Base-by-base conservation (phyloP, 2,113 vertebrate genomes). In the Colius striatus region DNA sequence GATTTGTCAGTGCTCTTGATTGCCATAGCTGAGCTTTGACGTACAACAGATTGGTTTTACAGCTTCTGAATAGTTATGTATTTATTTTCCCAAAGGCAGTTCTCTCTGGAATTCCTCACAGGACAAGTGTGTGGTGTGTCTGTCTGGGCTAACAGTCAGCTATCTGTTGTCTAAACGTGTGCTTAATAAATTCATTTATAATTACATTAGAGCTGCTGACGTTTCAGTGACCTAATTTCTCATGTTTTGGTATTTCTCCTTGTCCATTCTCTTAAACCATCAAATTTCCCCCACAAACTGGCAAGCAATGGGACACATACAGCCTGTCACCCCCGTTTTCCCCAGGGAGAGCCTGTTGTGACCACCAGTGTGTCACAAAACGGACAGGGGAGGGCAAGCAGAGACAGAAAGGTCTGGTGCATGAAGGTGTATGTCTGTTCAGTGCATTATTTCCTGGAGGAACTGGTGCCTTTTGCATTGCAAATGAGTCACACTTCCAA, bases 361-460 rank as follows among this genome's bases (percentile, higher is more conserved):
- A 21, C 41, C 19, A 55, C 18, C 0, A 1, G 5, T 60, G 18
- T 78, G 66, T 79, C 53, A 68, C 20, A 16, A 73, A 86, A 57
- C 5, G 38, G 15, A 15, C 57, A 71, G 18, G 23, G n/a, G 15
- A 81, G 47, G 34, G 26, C 68, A 74, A 66, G 48, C 25, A 82
- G 51, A 66, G 41, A 50, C 1, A 0, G 32, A 54, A 63, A 62
- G 15, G 17, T 66, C 7, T 41, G 32, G 17, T 43, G 36, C 0
- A 0, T 55, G 32, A 78, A 57, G 34, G 20, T 11, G 2, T 41
- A 1, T 77, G 7, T 68, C 70, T 68, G 41, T 27, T 82, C 57
- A 78, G 50, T 0, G 0, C 30, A 10, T 45, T 85, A 36, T 76
- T 92, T 96, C 51, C 78, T 58, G 51, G 25, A 21, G 7, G 20